A percentile compares a stretch with the other conserved stretches of the same genome.
Conservation (phyloP, 2,113 vertebrate species). For the Dipodomys ordii region DNA sequence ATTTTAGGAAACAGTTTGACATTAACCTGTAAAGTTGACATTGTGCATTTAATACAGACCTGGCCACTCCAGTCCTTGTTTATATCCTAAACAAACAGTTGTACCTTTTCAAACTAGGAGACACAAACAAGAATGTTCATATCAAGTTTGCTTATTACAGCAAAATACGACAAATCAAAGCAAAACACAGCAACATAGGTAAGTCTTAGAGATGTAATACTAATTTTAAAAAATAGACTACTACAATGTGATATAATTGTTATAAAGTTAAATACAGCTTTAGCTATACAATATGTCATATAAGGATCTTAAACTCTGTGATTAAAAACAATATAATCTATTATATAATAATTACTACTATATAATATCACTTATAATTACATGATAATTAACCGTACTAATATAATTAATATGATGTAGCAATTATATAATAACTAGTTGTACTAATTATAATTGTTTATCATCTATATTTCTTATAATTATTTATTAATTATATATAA, state of each 20-base stretch:
- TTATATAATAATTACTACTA: too few relatives aligned
- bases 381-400: too few relatives aligned
- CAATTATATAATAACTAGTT: too few relatives aligned
- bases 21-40: not conserved
- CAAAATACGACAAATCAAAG: not conserved
- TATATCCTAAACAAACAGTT: constrained; percentile 34
- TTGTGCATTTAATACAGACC: too few relatives aligned
- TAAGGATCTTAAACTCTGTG: not conserved
- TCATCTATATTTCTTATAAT: too few relatives aligned
- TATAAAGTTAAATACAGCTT: constrained; percentile 34
- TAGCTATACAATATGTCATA: not conserved
- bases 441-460: too few relatives aligned
- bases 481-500: too few relatives aligned
- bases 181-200: not conserved
- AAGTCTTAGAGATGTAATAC: constrained; percentile 3
- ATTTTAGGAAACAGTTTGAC: not conserved
- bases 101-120: not conserved
- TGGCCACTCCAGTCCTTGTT: not conserved
- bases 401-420: too few relatives aligned
- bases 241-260: not conserved
- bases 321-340: not conserved
- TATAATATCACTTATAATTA: too few relatives aligned
- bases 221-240: not conserved
- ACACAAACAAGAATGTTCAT: constrained; percentile 10
- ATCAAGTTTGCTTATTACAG: constrained; percentile 3